Evolutionary conservation across 2,113 vertebrate genomes (phyloP).

Genomic region (Gadus chalcogrammus): DNA sequence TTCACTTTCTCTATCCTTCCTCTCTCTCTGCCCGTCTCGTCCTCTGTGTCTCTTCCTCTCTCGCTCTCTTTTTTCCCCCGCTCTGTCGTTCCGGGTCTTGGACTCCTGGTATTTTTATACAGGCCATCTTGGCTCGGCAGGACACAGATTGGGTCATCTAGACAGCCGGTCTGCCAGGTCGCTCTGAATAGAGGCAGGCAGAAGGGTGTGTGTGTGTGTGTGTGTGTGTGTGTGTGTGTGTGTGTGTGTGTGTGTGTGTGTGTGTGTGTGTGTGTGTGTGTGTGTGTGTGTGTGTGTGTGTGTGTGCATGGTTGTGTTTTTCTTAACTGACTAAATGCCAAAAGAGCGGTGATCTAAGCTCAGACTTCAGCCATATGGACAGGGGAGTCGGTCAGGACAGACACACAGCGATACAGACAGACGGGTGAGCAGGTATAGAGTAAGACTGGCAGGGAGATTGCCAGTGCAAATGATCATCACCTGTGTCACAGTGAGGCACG

Average conservation of each 20-base stretch:
- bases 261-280: background rate
- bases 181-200: background rate
- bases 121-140: slow-evolving; percentile 35
- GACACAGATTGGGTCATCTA: slow-evolving; percentile 39
- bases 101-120: slow-evolving; percentile 36
- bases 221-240: background rate
- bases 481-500: too few species aligned
- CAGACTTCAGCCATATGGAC: slow-evolving; percentile 7
- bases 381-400: background rate
- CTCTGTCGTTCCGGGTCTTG: slow-evolving; percentile 1
- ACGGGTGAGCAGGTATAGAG: too few species aligned
- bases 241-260: background rate
- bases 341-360: too few species aligned
- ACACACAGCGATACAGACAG: background rate
- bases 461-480: background rate
- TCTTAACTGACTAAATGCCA: too few species aligned
- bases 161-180: background rate
- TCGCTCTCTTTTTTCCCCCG: background rate
- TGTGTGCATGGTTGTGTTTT: background rate
- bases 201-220: background rate
- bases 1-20: background rate
- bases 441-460: too few species aligned
- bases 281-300: background rate
- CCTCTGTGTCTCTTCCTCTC: background rate
- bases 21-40: background rate